Percentiles rank a stretch among this genome's conserved stretches.
Conservation (phyloP, 2,888 invertebrate species). For the Polydrusus pterygomalis region DNA sequence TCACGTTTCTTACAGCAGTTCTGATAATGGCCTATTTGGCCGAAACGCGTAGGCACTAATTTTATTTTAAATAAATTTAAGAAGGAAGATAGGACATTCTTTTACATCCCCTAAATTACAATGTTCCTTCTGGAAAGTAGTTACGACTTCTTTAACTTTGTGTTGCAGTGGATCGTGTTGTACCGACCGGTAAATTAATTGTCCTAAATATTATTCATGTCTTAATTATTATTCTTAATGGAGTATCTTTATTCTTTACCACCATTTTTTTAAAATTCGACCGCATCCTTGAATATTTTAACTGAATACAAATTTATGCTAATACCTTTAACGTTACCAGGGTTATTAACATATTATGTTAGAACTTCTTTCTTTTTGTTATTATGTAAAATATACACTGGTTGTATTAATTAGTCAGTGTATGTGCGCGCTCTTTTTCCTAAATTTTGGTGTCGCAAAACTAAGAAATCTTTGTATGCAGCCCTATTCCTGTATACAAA, state of each 20-base stretch:
- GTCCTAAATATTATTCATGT: background rate
- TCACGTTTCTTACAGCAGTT: too few relatives aligned
- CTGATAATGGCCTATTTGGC: too few relatives aligned
- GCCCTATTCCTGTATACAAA: too few relatives aligned
- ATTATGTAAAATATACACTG: conserved; percentile 8
- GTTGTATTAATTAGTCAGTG: background rate
- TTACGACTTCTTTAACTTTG: too few relatives aligned
- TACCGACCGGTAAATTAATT: background rate
- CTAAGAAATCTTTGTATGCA: background rate
- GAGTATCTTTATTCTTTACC: conserved; percentile 2
- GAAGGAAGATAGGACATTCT: too few relatives aligned
- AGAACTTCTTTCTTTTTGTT: conserved; percentile 32
- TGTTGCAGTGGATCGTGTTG: too few relatives aligned
- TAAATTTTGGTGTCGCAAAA: background rate
- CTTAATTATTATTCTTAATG: background rate
- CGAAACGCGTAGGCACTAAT: too few relatives aligned
- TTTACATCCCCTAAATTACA: too few relatives aligned
- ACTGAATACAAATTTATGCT: conserved; percentile 36
- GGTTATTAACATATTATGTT: conserved; percentile 29
- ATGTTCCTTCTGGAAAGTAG: too few relatives aligned
- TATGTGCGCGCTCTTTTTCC: background rate
- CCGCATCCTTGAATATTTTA: conserved; percentile 37
- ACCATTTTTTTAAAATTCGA: conserved; percentile 15
- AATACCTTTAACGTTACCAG: conserved; percentile 32
- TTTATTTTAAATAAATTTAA: too few relatives aligned